Base-by-base conservation (phyloP, 2,113 vertebrate species). In the Limnothrissa miodon region DNA sequence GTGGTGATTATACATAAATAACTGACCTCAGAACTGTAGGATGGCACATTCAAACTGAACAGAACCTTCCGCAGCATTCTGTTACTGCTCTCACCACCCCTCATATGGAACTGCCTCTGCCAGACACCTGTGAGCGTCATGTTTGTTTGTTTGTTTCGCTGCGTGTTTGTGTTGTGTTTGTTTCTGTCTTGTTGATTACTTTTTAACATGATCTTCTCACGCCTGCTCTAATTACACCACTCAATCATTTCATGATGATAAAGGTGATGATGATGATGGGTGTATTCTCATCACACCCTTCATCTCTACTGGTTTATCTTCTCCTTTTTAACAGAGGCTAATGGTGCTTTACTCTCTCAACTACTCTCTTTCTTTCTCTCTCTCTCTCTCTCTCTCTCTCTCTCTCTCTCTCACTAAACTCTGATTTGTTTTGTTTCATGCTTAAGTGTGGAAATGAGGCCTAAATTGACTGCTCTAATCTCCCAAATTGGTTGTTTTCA, bases 381-480 rank as follows among this genome's bases (percentile, higher is more conserved):
- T 8, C n/a, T 33, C 59, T 8, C 59, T 66, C 59, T 11, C 59
- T 33, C 62, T 70, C 62, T 70, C 25, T 33, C 66, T 74, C 66
- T 5, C 25, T 29, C 66, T 36, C 66, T 15, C 10, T 0, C 66
- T 36, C 13, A 0, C 66, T 74, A 74, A 80, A 81, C 81, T 89
- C 86, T 80, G 88, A 92, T 94, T 93, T 91, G 92, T 93, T 93
- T 94, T 93, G 92, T 93, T 92, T 93, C 91, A 93, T 89, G 90
- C 88, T 87, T 93, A 88, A 91, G 89, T 92, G 91, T 92, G 79
- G 45, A 84, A 87, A 84, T 86, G 51, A 70, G 79, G 90, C 91
- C 91, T 89, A 91, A 93, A 93, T 92, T 86, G 88, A 88, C 89
- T 89, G 89, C 90, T 92, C 88, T 94, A 91, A 94, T 93, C 84